Conservation (phyloP, 2,888 invertebrate genomes). For the Helicoverpa assulta region DNA sequence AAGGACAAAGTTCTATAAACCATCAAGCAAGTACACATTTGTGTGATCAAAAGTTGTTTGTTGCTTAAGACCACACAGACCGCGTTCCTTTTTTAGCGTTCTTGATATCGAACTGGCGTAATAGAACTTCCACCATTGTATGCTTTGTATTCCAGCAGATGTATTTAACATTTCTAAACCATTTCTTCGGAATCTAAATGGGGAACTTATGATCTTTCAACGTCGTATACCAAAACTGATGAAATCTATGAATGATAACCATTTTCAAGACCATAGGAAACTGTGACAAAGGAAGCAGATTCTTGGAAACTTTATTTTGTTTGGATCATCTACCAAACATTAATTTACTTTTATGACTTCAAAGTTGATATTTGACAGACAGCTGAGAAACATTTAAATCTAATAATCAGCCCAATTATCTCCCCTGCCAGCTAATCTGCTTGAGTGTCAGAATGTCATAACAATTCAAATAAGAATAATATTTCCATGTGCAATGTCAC, state of each 20-base stretch:
- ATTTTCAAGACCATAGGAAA: not conserved
- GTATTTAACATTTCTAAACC: slow-evolving; percentile 12
- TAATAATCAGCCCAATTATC: not conserved
- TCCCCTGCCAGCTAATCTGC: slow-evolving; percentile 6
- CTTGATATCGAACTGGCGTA: slow-evolving; percentile 19
- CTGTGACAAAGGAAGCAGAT: not conserved
- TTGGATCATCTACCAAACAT: no score
- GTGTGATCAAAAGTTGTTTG: slow-evolving; percentile 58
- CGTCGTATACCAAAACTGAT: not conserved
- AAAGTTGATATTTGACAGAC: not conserved
- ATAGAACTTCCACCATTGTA: slow-evolving; percentile 5
- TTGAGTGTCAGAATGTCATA: slow-evolving; percentile 25
- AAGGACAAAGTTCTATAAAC: slow-evolving; percentile 75
- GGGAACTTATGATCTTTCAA: slow-evolving; percentile 3
- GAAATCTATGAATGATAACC: not conserved
- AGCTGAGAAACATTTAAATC: slow-evolving; percentile 1
- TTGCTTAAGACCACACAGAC: slow-evolving; percentile 49
- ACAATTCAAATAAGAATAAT: slow-evolving; percentile 35
- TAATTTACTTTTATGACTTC: no score
- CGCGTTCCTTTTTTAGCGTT: slow-evolving; percentile 39
- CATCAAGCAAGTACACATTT: slow-evolving; percentile 55
- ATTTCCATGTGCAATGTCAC: slow-evolving; percentile 50
- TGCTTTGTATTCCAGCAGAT: slow-evolving; percentile 25
- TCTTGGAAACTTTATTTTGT: not conserved
- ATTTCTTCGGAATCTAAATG: not conserved